These are phyloP conservation scores for rabbit (Oryctolagus cuniculus) DNA, from an alignment of 2,113 vertebrate species.

Conservation along the genomic window mOryCun1.1 NC_091436.1:2160001-2160500, in stretches of 20 bases:
- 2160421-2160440: too few species aligned
- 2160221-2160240: neutral
- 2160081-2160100: too few species aligned
- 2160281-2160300: neutral
- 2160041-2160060: too few species aligned
- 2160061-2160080: too few species aligned
- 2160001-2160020: too few species aligned
- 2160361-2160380: neutral
- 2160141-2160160: neutral
- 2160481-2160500: too few species aligned
- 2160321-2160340: neutral
- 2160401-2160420: too few species aligned
- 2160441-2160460: too few species aligned
- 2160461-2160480: too few species aligned
- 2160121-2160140: neutral
- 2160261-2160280: neutral
- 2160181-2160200: neutral
- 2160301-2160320: rapidly evolving
- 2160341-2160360: neutral
- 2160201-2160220: neutral
- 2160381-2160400: neutral
- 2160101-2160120: too few species aligned
- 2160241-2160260: neutral
- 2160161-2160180: neutral
- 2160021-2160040: too few species aligned